Percentiles rank a stretch among this genome's conserved stretches.
Evolutionary conservation across 2,113 vertebrate genomes (phyloP).

Genomic region (Thinocorus orbignyianus): DNA sequence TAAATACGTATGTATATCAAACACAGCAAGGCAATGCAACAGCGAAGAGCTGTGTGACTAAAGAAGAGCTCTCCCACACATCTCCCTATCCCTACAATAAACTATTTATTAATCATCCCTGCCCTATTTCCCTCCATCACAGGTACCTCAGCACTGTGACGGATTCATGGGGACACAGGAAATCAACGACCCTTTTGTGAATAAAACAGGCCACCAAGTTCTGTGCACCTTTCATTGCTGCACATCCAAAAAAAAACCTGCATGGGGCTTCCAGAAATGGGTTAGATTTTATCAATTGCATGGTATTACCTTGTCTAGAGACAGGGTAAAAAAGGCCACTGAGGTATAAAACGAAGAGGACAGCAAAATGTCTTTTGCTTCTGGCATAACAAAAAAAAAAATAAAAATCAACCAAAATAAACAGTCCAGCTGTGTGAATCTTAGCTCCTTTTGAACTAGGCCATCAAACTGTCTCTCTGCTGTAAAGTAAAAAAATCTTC

Average conservation of each 20-base stretch:
- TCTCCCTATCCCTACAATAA: neutral
- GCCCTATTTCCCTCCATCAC: neutral
- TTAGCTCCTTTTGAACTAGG: slow-evolving; percentile 62
- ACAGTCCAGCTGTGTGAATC: slow-evolving; percentile 63
- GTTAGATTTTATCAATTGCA: neutral
- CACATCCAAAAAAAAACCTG: rapidly evolving
- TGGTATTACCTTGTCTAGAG: neutral
- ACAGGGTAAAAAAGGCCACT: neutral
- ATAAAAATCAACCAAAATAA: slow-evolving; percentile 62
- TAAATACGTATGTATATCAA: neutral
- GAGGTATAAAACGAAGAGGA: neutral
- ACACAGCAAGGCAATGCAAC: neutral
- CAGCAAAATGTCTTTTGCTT: slow-evolving; percentile 1
- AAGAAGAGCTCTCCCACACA: neutral
- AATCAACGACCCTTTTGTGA: neutral
- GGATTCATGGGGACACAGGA: neutral
- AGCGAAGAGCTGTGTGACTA: neutral
- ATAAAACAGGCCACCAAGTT: neutral
- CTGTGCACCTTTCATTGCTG: rapidly evolving
- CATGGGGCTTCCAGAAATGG: neutral
- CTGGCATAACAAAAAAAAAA: slow-evolving; percentile 43
- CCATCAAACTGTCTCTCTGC: slow-evolving; percentile 62
- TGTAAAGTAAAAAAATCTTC: slow-evolving; percentile 51
- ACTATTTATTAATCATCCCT: neutral
- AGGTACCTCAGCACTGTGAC: neutral